These are phyloP conservation scores for Nomada fucata DNA, from an alignment of 2,888 invertebrate genomes.

Conservation along the genomic window DNA sequence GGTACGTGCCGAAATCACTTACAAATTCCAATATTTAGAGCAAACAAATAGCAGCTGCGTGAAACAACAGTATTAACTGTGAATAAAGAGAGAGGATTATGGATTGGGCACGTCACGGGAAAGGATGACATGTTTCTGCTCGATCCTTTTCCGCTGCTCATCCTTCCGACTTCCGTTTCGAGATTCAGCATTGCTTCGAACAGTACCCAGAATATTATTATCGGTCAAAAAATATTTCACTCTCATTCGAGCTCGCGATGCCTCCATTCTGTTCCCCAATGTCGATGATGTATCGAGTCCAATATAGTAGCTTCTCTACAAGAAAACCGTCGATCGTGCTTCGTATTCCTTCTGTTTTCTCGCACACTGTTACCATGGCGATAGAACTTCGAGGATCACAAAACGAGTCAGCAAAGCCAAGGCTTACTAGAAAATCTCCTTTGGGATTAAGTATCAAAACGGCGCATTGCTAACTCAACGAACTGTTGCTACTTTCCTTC, in stretches of 20 bases:
- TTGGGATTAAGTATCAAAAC: not conserved
- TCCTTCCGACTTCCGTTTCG: not conserved
- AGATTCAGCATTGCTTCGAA: not conserved
- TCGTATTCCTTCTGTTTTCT: not conserved
- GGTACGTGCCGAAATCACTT: not conserved
- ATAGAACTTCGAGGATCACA: not conserved
- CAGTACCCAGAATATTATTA: not conserved
- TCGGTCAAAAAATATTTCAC: slow-evolving; percentile 1
- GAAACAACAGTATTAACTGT: not conserved
- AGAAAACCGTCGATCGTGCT: not conserved
- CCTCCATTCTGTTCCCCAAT: not conserved
- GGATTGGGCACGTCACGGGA: not conserved
- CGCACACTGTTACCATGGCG: not conserved
- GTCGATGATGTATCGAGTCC: not conserved
- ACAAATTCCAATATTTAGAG: slow-evolving; percentile 15
- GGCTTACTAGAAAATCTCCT: not conserved
- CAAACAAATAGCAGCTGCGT: not conserved
- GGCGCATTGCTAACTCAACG: not conserved
- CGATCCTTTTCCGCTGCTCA: not conserved
- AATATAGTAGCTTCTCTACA: not conserved
- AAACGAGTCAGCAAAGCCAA: not conserved
- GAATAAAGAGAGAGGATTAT: not conserved
- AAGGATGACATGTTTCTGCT: not conserved
- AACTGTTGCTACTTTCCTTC: not conserved
- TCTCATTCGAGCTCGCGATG: not conserved